Conservation (phyloP, 2,888 invertebrate genomes). For the Antheraea assamensis region DNA sequence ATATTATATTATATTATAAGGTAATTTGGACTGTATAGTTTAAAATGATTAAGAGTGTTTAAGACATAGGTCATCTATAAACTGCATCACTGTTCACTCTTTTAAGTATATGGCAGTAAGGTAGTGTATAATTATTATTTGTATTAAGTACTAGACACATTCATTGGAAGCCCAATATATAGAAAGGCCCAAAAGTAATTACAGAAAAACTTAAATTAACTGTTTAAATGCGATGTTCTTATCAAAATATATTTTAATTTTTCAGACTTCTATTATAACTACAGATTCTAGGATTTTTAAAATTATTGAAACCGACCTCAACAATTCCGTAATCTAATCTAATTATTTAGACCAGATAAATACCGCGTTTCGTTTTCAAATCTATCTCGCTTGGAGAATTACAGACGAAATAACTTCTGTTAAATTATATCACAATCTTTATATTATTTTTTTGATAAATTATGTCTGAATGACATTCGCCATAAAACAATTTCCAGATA, state of each 20-base stretch:
- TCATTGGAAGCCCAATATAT: not conserved
- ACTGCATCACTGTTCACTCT: not conserved
- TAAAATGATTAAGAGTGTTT: too few species aligned
- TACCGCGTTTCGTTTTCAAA: not conserved
- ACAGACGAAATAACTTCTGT: conserved; percentile 1
- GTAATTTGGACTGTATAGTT: too few species aligned
- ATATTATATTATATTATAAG: too few species aligned
- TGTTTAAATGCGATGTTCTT: not conserved
- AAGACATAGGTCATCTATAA: too few species aligned
- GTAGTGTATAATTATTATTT: not conserved
- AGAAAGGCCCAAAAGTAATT: not conserved
- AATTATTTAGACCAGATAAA: not conserved
- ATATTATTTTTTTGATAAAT: not conserved
- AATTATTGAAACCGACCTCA: not conserved
- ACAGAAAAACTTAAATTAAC: not conserved
- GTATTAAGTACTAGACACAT: not conserved
- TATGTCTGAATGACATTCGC: not conserved
- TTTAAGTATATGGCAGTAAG: too few species aligned
- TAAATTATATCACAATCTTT: not conserved
- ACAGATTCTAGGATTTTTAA: not conserved
- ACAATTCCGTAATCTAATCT: conserved; percentile 1
- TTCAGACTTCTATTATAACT: not conserved
- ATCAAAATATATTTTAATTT: not conserved
- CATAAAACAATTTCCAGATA: not conserved
- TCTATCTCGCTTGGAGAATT: not conserved